Conservation (phyloP, 2,113 vertebrate species). For the Mohoua ochrocephala region DNA sequence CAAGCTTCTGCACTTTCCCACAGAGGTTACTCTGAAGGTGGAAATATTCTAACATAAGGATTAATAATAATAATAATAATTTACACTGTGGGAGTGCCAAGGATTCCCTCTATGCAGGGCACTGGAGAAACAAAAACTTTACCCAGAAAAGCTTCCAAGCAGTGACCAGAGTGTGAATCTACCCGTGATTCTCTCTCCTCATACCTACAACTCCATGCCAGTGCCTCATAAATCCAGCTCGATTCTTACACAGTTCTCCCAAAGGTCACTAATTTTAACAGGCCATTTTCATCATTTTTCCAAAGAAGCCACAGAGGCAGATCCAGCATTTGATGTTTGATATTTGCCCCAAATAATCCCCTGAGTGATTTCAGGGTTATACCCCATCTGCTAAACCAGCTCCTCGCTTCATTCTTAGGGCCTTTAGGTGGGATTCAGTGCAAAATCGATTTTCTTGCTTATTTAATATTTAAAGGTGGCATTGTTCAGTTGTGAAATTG, state of each 20-base stretch:
- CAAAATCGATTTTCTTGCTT: neutral
- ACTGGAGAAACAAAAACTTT: neutral
- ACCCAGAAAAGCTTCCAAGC: neutral
- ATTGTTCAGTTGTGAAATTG: neutral
- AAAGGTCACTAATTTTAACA: neutral
- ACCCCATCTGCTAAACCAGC: neutral
- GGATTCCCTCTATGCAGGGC: neutral
- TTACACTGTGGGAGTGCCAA: neutral
- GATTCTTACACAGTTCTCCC: neutral
- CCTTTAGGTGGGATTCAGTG: neutral
- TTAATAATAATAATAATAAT: neutral
- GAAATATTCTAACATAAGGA: neutral
- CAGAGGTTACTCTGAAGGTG: neutral
- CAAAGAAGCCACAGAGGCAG: neutral
- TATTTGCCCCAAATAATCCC: neutral
- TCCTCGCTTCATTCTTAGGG: neutral
- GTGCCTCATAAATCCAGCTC: neutral
- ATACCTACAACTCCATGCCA: neutral
- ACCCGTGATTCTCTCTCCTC: neutral
- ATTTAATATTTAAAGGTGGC: neutral
- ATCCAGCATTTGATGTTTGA: neutral
- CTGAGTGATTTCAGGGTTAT: neutral
- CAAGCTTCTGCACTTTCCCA: neutral
- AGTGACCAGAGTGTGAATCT: neutral
- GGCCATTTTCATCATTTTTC: neutral